These are phyloP conservation scores for Steinernema khuongi DNA, from an alignment of 1,140 invertebrate species.

Conservation along the genomic window DNA sequence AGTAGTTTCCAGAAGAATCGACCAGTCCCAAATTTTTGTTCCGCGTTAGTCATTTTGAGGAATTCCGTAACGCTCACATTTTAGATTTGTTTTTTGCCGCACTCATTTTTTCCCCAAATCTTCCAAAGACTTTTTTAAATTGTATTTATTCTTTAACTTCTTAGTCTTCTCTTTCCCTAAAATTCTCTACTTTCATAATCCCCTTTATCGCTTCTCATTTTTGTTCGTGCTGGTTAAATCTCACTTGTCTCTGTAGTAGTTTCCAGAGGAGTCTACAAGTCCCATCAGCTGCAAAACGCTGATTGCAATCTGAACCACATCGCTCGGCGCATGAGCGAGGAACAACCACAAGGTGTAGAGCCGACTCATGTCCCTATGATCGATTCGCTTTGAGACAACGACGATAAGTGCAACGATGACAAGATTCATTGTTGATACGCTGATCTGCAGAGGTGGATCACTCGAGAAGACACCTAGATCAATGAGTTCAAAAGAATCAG, in stretches of 20 bases:
- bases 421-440: not conserved
- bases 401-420: not conserved
- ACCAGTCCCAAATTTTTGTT: not conserved
- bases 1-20: not conserved
- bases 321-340: not conserved
- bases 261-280: not conserved
- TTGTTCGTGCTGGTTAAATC: too few species aligned
- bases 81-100: too few species aligned
- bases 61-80: too few species aligned
- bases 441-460: not conserved
- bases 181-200: too few species aligned
- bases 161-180: too few species aligned
- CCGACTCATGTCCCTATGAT: not conserved
- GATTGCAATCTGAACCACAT: not conserved
- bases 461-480: not conserved
- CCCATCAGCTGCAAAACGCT: not conserved
- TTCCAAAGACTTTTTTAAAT: too few species aligned
- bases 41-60: too few species aligned
- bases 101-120: too few species aligned
- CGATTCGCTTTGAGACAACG: not conserved
- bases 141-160: too few species aligned
- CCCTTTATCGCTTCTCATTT: too few species aligned
- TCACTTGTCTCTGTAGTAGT: not conserved
- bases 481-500: too few species aligned
- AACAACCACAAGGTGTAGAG: not conserved